Evolutionary conservation across 2,888 invertebrate genomes (phyloP), one percentile per base, ranked within the genome.

Genomic region (Dynastes maya): DNA sequence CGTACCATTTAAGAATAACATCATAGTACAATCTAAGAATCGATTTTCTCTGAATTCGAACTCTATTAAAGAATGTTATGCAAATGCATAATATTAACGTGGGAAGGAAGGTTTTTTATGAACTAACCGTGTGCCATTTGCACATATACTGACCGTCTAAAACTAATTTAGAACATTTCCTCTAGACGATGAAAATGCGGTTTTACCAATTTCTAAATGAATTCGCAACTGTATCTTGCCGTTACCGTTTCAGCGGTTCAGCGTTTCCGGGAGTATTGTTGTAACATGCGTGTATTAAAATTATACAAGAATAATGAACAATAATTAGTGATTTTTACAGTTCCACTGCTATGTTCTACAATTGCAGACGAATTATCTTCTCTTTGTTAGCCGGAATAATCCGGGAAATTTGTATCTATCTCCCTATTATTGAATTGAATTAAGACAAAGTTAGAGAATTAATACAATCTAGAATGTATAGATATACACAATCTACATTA

Each of bases 121-220:
- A 65, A 40, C n/a, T 29, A 65, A 5, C 29, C 63, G 63, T 32
- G n/a, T 37, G 37, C 64, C 37, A 5, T n/a, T 65, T 65, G 64
- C 37, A 65, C n/a, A 32, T 65, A 65, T n/a, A 32, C 13, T 65
- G 32, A 37, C 37, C 64, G 16, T 8, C 16, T 55, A 13, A 32
- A 32, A 29, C n/a, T 65, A 65, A 65, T 32, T 65, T 65, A 32
- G 64, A 65, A 65, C 64, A 13, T 65, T 65, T 65, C 64, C 64
- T 37, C 13, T 37, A 65, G 32, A 32, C 37, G 32, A 65, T 63
- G 63, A 63, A 9, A 22, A 32, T 27, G 32, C 63, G 32, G 29
- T 29, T 63, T 63, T 29, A 29, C 27, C 32, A 29, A 32, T 63
- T 63, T 63, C 29, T 8, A 63, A 27, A 55, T 55, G n/a, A 55